Conservation (phyloP, 2,113 vertebrate species). For the Phoxinus phoxinus region DNA sequence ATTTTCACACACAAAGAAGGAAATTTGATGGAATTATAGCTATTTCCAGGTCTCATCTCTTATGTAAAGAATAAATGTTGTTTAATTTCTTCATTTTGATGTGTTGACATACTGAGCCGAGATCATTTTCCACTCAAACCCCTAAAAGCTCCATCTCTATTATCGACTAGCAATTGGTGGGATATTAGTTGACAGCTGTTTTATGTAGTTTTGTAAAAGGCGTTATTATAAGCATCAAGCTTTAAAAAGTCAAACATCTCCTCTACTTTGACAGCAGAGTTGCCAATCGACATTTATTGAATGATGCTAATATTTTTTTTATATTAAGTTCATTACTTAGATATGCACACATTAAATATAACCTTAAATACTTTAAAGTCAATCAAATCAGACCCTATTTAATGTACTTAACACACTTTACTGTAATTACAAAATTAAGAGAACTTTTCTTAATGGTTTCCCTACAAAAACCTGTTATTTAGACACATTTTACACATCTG, state of each 20-base stretch:
- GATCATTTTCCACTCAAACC: constrained; percentile 35
- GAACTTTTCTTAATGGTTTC: background rate
- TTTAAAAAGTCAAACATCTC: constrained; percentile 23
- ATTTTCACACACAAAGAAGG: constrained; percentile 76
- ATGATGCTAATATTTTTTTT: background rate
- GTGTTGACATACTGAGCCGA: constrained; percentile 9
- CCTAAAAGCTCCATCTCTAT: constrained; percentile 19
- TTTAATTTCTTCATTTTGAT: constrained; percentile 62
- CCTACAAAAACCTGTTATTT: background rate
- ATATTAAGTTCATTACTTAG: background rate
- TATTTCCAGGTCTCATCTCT: constrained; percentile 76
- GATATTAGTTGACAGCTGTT: constrained; percentile 36
- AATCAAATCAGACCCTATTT: background rate
- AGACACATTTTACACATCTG: background rate
- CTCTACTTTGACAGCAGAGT: background rate
- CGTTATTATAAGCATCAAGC: background rate
- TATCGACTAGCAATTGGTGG: constrained; percentile 12
- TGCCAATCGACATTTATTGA: background rate
- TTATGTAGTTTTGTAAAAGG: constrained; percentile 23
- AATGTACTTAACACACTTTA: background rate
- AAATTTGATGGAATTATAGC: constrained; percentile 79
- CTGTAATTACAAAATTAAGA: background rate
- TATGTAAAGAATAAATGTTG: constrained; percentile 68
- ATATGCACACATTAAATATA: background rate
- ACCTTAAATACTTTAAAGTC: background rate